phyloP scores from a whole-genome alignment of 2,797 vertebrate species.

The Amphiprion clarkii region DNA sequence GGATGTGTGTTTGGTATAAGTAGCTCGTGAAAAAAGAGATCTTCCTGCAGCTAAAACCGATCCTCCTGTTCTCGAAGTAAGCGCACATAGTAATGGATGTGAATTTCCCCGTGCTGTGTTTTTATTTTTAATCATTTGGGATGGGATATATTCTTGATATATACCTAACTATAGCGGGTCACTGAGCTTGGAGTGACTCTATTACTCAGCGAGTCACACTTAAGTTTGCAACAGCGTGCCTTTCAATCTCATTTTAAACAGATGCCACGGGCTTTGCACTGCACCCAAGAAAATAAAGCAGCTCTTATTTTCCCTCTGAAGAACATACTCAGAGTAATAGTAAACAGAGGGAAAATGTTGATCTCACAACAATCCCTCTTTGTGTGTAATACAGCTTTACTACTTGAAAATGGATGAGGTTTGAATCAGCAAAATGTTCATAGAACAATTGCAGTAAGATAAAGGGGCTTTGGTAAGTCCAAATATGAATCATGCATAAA shows the following conservation, averaged over 20 bases:
- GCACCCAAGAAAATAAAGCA: conserved; percentile 56
- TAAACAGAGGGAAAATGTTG: conserved; percentile 61
- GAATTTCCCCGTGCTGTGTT: conserved; percentile 51
- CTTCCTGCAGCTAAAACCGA: conserved; percentile 44
- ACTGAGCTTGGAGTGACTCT: conserved; percentile 65
- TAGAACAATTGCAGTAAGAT: conserved; percentile 54
- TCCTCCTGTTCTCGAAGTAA: conserved; percentile 49
- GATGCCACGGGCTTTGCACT: conserved; percentile 61
- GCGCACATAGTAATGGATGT: conserved; percentile 28
- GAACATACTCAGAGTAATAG: conserved; percentile 54
- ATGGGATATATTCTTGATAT: conserved; percentile 54
- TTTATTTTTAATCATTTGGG: conserved; percentile 59
- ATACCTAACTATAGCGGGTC: conserved; percentile 61
- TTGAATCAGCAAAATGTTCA: conserved; percentile 66
- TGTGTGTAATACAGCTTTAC: conserved; percentile 61
- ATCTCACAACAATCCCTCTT: conserved; percentile 64
- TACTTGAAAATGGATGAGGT: conserved; percentile 63
- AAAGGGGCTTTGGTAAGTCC: conserved; percentile 43
- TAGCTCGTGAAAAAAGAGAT: conserved; percentile 47
- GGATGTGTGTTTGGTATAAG: conserved; percentile 65
- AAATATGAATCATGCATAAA: conserved; percentile 59
- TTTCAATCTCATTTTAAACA: conserved; percentile 70
- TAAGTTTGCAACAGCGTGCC: conserved; percentile 52
- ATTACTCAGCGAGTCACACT: conserved; percentile 60
- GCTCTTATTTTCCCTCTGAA: conserved; percentile 57